phyloP scores from a whole-genome alignment of 1,140 invertebrate species.

The Drosophila nasuta region DNA sequence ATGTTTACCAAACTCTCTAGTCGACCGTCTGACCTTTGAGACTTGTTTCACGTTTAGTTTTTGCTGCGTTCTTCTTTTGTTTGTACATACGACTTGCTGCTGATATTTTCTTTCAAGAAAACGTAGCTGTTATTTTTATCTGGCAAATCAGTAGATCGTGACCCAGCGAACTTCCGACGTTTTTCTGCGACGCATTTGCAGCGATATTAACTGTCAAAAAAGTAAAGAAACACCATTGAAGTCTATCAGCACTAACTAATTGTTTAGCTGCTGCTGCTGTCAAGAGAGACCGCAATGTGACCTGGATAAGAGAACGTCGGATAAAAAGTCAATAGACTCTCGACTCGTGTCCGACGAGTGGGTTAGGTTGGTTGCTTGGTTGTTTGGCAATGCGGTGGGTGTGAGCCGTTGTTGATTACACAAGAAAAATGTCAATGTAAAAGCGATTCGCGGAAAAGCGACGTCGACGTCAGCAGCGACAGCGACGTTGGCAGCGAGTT shows the following conservation, averaged over 20 bases:
- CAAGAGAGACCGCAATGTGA: neutral
- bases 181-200: neutral
- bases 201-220: too few species aligned
- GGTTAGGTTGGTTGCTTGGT: neutral
- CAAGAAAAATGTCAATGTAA: slow-evolving; percentile 76
- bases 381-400: slow-evolving; percentile 61
- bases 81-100: neutral
- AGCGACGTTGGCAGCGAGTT: slow-evolving; percentile 3
- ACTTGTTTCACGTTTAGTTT: neutral
- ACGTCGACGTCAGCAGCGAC: neutral
- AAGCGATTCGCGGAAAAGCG: slow-evolving; percentile 69
- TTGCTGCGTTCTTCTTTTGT: neutral
- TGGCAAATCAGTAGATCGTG: slow-evolving; percentile 28
- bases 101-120: neutral
- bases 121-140: slow-evolving; percentile 3
- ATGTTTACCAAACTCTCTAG: neutral
- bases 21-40: neutral
- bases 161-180: slow-evolving; percentile 26
- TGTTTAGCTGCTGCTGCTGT: neutral
- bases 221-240: neutral
- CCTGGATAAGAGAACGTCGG: neutral
- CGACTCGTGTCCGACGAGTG: neutral
- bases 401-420: slow-evolving; percentile 55
- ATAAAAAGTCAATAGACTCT: slow-evolving; percentile 36
- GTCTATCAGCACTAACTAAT: slow-evolving; percentile 7